Evolutionary conservation across 2,888 invertebrate genomes (phyloP).

Genomic region (Campoplex capitator): DNA sequence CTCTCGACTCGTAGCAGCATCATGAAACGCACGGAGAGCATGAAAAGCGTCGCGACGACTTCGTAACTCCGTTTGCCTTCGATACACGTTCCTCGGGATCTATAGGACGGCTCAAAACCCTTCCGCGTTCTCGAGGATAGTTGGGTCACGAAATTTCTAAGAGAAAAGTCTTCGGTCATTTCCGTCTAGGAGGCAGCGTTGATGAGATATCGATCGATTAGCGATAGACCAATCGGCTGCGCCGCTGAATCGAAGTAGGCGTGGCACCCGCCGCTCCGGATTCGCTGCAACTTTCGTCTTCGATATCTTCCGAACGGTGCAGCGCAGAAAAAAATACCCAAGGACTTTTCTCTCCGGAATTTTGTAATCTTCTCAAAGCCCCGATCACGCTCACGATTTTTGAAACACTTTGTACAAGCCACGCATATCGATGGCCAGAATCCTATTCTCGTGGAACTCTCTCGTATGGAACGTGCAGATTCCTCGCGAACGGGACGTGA

Average conservation of each 20-base stretch:
- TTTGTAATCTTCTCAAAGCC: neutral
- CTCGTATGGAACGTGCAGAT: neutral
- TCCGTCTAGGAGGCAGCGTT: conserved; percentile 2
- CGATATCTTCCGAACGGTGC: neutral
- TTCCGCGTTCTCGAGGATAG: neutral
- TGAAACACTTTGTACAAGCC: conserved; percentile 7
- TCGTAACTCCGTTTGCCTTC: conserved; percentile 9
- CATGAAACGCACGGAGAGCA: conserved; percentile 25
- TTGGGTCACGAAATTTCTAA: neutral
- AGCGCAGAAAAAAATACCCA: neutral
- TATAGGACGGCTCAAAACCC: conserved; percentile 14
- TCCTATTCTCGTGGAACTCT: conserved; percentile 11
- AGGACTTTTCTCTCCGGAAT: neutral
- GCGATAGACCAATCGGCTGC: neutral
- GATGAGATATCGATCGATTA: neutral
- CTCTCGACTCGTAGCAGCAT: conserved; percentile 35
- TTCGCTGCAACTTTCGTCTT: neutral
- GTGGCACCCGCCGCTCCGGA: neutral
- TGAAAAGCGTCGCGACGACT: conserved; percentile 60
- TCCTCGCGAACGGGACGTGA: neutral
- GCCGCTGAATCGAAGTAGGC: neutral
- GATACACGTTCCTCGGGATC: conserved; percentile 31
- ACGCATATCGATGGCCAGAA: neutral
- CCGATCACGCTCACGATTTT: neutral
- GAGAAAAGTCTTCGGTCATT: neutral